These are phyloP conservation scores for Cygnus atratus DNA, from an alignment of 2,113 vertebrate genomes.

Conservation along the genomic window DNA sequence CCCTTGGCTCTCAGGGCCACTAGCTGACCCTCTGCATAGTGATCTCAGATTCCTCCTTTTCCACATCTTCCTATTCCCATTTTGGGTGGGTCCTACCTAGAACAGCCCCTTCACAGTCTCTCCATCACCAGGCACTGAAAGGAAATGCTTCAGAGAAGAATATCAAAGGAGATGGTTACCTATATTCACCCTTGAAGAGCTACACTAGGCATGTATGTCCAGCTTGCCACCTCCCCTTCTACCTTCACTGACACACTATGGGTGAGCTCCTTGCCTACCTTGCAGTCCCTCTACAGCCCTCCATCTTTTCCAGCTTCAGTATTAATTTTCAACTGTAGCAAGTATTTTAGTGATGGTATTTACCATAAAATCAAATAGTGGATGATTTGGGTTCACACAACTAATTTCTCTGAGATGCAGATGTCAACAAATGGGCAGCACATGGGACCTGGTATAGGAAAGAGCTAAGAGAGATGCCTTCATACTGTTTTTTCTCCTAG, in stretches of 20 bases:
- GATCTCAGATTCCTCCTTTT: background rate
- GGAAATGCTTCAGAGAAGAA: background rate
- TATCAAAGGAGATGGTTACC: background rate
- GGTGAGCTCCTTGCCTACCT: background rate
- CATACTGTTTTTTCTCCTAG: background rate
- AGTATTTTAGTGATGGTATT: background rate
- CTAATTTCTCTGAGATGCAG: background rate
- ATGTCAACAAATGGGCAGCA: background rate
- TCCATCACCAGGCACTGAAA: background rate
- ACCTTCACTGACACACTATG: background rate
- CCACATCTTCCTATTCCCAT: background rate
- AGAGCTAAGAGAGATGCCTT: background rate
- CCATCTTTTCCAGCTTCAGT: background rate
- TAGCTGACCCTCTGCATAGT: background rate
- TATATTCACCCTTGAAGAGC: background rate
- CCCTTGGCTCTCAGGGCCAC: background rate
- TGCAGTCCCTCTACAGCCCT: background rate
- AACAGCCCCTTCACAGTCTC: background rate
- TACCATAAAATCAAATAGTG: background rate
- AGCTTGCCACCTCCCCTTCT: background rate
- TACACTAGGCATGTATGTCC: background rate
- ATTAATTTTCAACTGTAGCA: background rate
- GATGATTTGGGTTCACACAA: background rate
- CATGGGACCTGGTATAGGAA: background rate
- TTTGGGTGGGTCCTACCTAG: background rate